phyloP scores from a whole-genome alignment of 2,113 vertebrate genomes.

The Aptenodytes forsteri region DNA sequence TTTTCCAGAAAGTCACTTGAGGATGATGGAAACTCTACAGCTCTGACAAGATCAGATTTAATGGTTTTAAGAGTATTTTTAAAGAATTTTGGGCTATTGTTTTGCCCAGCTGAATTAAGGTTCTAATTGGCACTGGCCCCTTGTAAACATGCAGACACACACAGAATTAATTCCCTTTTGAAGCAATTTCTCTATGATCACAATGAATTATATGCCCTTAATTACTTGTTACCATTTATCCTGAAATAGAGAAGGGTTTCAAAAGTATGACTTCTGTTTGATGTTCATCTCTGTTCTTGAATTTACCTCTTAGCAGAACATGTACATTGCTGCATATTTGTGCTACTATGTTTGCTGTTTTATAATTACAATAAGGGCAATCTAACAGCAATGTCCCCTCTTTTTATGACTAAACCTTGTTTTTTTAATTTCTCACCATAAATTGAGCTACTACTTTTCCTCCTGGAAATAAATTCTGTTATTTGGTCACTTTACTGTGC shows the following conservation, averaged over 20 bases:
- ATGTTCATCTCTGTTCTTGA: background rate
- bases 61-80: background rate
- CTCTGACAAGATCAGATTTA: background rate
- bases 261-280: background rate
- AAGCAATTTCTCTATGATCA: background rate
- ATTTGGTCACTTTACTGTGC: background rate
- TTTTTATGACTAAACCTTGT: background rate
- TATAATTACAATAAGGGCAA: background rate
- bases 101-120: background rate
- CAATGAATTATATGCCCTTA: background rate
- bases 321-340: fast-evolving
- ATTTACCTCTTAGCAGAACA: fast-evolving
- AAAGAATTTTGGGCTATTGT: background rate
- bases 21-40: background rate
- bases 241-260: background rate
- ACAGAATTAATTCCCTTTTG: background rate
- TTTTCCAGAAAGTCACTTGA: background rate
- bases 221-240: background rate
- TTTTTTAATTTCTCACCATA: background rate
- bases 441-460: background rate
- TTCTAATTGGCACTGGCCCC: fast-evolving
- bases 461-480: background rate
- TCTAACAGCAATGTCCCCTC: background rate
- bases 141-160: background rate
- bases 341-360: background rate